Evolutionary conservation across 2,113 vertebrate genomes (phyloP).

Genomic region (Carettochelys insculpta): DNA sequence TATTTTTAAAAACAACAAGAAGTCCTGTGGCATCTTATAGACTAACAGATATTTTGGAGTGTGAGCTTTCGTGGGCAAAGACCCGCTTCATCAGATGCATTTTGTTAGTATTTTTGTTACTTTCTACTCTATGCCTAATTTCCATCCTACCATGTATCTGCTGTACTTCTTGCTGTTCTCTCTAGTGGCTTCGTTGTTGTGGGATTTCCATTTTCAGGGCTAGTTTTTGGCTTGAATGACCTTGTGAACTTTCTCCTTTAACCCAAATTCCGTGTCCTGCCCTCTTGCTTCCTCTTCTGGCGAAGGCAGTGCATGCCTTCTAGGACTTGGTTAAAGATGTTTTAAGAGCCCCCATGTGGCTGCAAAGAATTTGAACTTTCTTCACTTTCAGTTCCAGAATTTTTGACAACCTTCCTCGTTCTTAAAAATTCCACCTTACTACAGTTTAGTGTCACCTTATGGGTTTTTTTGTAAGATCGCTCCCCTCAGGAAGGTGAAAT

Average conservation of each 20-base stretch:
- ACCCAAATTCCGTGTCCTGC: background rate
- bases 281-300: background rate
- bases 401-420: background rate
- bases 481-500: background rate
- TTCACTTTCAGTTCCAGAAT: background rate
- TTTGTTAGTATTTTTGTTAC: no score
- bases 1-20: no score
- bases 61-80: no score
- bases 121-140: background rate
- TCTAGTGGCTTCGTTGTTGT: background rate
- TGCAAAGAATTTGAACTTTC: background rate
- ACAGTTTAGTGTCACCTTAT: background rate
- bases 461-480: background rate
- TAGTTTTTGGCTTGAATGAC: background rate
- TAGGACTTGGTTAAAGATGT: background rate
- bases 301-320: background rate
- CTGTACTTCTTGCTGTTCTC: background rate
- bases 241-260: background rate
- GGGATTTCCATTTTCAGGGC: background rate
- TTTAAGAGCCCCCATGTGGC: background rate
- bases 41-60: no score
- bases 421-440: background rate
- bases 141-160: fast-evolving
- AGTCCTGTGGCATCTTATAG: no score
- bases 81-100: no score